These are phyloP conservation scores for Drosophila paucipuncta DNA, from an alignment of 2,888 invertebrate species.

Conservation along the genomic window DNA sequence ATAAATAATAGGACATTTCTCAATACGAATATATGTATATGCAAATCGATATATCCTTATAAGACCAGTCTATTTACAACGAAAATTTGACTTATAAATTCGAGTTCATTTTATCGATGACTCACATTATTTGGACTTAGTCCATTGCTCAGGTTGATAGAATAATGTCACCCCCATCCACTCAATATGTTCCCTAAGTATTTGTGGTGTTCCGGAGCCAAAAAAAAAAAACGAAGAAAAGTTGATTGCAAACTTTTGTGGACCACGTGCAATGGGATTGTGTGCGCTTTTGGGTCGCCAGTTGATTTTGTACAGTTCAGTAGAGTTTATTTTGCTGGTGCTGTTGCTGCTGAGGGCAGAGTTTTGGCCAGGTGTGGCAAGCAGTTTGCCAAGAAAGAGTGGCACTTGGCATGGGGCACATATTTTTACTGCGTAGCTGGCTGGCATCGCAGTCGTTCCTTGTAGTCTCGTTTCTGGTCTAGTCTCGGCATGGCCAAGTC, in stretches of 20 bases:
- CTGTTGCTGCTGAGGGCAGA: conserved; percentile 18
- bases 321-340: conserved; percentile 70
- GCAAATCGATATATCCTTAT: neutral
- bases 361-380: conserved; percentile 62
- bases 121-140: conserved; percentile 12
- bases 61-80: neutral
- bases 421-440: conserved; percentile 71
- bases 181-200: conserved; percentile 59
- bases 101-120: conserved; percentile 30
- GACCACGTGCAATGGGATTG: conserved; percentile 47
- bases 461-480: conserved; percentile 21
- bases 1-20: neutral
- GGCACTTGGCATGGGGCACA: conserved; percentile 40
- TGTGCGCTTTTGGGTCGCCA: conserved; percentile 40
- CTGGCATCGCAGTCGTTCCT: conserved; percentile 47
- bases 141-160: conserved; percentile 15
- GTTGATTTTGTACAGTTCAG: conserved; percentile 81
- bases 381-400: conserved; percentile 19
- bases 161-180: conserved; percentile 28
- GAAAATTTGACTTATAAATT: neutral
- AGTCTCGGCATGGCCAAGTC: conserved; percentile 61
- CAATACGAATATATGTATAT: neutral
- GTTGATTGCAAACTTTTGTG: conserved; percentile 72
- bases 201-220: conserved; percentile 52
- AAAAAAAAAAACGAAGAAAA: conserved; percentile 29